These are phyloP conservation scores for Gonatopus flavifemur DNA, from an alignment of 1,140 invertebrate species.

Conservation along the genomic window DNA sequence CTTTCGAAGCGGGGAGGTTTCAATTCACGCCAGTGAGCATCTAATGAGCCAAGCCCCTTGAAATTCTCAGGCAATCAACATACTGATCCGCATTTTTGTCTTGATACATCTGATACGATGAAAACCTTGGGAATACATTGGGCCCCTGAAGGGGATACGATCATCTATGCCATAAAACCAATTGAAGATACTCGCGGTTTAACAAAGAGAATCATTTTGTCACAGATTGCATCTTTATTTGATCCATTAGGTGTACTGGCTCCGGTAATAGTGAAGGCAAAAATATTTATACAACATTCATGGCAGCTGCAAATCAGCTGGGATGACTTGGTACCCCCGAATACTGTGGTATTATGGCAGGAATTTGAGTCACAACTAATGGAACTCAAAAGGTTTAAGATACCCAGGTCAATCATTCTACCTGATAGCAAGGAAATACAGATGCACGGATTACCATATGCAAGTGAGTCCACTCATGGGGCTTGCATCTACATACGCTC, in stretches of 20 bases:
- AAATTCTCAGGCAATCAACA: background rate
- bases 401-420: no score
- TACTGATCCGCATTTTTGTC: background rate
- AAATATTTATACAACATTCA: slow-evolving; percentile 4
- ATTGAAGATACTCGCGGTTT: background rate
- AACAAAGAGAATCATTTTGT: slow-evolving; percentile 6
- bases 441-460: no score
- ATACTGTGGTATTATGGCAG: no score
- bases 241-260: slow-evolving; percentile 5
- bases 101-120: background rate
- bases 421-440: no score
- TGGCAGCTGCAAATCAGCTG: background rate
- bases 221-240: slow-evolving; percentile 2
- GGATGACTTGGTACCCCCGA: slow-evolving; percentile 5
- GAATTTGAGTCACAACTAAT: no score
- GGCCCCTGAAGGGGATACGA: background rate
- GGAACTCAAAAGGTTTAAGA: no score
- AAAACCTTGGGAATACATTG: background rate
- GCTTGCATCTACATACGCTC: no score
- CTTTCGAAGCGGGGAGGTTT: background rate
- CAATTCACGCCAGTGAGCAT: background rate
- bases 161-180: background rate
- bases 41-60: background rate
- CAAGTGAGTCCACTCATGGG: no score
- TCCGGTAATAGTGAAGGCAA: slow-evolving; percentile 2